Conservation (phyloP, 2,113 vertebrate genomes). For the Leptosomus discolor region DNA sequence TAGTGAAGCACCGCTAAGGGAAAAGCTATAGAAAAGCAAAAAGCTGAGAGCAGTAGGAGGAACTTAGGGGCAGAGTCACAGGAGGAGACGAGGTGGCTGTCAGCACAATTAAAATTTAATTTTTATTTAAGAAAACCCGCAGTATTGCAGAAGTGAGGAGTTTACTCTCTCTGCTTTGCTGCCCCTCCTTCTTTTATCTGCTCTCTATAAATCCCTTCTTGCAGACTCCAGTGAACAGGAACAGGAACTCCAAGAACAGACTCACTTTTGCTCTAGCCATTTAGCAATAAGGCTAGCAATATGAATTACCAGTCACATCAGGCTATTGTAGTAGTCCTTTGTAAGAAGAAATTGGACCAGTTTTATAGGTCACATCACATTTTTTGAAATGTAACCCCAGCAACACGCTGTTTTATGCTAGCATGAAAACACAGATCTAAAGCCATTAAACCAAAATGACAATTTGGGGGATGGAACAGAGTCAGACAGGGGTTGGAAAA, state of each 20-base stretch:
- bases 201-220: background rate
- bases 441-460: background rate
- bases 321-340: background rate
- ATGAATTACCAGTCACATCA: background rate
- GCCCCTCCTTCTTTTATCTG: background rate
- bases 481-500: background rate
- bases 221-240: background rate
- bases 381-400: background rate
- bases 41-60: background rate
- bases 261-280: background rate
- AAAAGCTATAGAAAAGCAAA: background rate
- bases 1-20: background rate
- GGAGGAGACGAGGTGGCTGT: background rate
- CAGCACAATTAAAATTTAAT: background rate
- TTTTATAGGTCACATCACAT: slow-evolving; percentile 30
- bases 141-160: background rate
- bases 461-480: background rate
- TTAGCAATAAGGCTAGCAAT: background rate
- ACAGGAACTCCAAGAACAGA: background rate
- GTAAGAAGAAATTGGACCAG: background rate
- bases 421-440: background rate
- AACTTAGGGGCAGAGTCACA: background rate
- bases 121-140: background rate
- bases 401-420: background rate
- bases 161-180: background rate